Base-by-base conservation (phyloP, 2,797 vertebrate genomes). In the Gobio occitaniae region DNA sequence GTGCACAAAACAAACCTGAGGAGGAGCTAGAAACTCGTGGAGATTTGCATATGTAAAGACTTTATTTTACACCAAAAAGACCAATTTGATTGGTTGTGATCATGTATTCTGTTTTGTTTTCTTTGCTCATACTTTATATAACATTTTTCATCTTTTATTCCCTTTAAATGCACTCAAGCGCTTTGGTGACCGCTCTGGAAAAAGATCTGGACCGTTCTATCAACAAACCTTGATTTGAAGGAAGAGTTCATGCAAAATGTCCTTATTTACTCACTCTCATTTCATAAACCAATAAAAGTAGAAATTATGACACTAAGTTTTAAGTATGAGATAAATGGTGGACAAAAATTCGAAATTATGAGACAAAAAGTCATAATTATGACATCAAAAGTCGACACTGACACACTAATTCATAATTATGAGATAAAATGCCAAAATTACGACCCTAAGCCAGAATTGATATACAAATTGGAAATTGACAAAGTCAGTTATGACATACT, bases 61-160 rank as follows among this genome's bases (percentile, higher is more conserved):
- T 44, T 61, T 8, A 21, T 79, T 56, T 70, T 25, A 25, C 65
- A 54, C 79, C 78, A 70, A 80, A 68, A 21, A 6, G 74, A 71
- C 15, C 36, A 12, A 13, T 32, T 71, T 66, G 36, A 66, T 44
- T 59, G 48, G 9, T 82, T 41, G 74, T 72, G 65, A 76, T 48
- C n/a, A 10, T 50, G 25, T 65, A 12, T 48, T 10, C 13, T 29
- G 47, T 54, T 77, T 56, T 10, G 12, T 78, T 15, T 59, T 6
- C 17, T 82, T 71, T 78, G 84, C 84, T 70, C 32, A 48, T 84
- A 88, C 86, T 85, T 89, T 88, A 82, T 70, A 36, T 61, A 80
- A 65, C 25, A 15, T 32, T 32, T 36, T 25, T 78, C 19, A 15
- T 17, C 36, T 25, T 32, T 47, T 25, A 82, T 59, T 59, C 54